These are phyloP conservation scores for Siderastrea radians DNA, from an alignment of 92 coral and sea anemone species.

Conservation along the genomic window DNA sequence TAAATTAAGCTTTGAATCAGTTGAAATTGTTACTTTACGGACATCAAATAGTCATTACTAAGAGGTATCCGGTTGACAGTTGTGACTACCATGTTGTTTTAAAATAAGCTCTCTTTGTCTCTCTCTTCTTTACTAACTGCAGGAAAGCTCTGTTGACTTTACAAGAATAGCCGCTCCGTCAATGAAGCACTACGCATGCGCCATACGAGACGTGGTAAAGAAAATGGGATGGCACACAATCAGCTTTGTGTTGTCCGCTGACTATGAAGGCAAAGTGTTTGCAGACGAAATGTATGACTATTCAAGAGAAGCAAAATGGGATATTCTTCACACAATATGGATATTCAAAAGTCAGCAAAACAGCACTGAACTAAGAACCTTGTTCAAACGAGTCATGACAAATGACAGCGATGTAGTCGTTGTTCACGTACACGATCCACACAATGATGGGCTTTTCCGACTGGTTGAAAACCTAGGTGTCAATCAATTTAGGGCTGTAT, in stretches of 20 bases:
- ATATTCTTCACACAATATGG: conserved; percentile 4
- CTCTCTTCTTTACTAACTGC: background rate
- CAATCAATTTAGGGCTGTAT: background rate
- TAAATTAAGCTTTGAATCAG: too few species aligned
- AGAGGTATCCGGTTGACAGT: too few species aligned
- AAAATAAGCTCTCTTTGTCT: too few species aligned
- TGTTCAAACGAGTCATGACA: background rate
- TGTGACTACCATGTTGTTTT: too few species aligned
- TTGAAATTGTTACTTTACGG: too few species aligned
- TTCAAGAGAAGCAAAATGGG: conserved; percentile 12
- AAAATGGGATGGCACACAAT: conserved; percentile 36
- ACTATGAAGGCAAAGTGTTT: conserved; percentile 12
- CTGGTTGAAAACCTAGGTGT: conserved; percentile 3
- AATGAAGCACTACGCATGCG: conserved; percentile 18
- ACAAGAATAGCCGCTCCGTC: conserved; percentile 15
- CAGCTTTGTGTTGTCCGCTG: conserved; percentile 22
- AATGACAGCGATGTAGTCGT: conserved; percentile 2
- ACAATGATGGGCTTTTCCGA: conserved; percentile 17
- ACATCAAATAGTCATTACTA: too few species aligned
- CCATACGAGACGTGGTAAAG: conserved; percentile 16
- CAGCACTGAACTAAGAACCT: background rate
- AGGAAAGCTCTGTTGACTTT: conserved; percentile 23
- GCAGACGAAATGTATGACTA: background rate
- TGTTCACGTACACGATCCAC: conserved; percentile 3
- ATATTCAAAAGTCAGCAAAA: conserved; percentile 1